Percentiles rank a stretch among this genome's conserved stretches.
Conservation (phyloP, 2,888 invertebrate genomes). For the Cataglyphis livida region DNA sequence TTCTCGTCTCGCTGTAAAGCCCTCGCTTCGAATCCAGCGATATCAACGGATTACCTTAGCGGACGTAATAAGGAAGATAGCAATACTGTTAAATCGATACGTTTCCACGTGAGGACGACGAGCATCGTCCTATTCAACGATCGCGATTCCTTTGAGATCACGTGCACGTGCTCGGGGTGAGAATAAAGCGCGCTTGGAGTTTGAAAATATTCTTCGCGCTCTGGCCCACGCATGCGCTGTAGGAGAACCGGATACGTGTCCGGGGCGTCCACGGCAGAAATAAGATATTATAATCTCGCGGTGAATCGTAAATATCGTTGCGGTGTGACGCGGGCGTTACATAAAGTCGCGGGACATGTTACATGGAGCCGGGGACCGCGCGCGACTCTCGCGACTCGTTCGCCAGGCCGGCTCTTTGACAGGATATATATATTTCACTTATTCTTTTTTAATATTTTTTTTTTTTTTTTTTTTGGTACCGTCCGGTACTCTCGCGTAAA, state of each 20-base stretch:
- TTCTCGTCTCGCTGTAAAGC: slow-evolving; percentile 1
- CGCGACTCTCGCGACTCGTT: slow-evolving; percentile 29
- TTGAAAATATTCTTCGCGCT: slow-evolving; percentile 67
- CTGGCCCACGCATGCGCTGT: slow-evolving; percentile 72
- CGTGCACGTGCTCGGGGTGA: slow-evolving; percentile 35
- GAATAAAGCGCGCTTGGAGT: slow-evolving; percentile 52
- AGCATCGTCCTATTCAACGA: slow-evolving; percentile 27
- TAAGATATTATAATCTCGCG: slow-evolving; percentile 83
- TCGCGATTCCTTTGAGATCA: slow-evolving; percentile 32
- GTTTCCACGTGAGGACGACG: slow-evolving; percentile 24
- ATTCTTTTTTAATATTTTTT: slow-evolving; percentile 1
- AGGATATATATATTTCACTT: slow-evolving; percentile 24
- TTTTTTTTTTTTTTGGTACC: slow-evolving; percentile 41
- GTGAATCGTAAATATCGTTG: slow-evolving; percentile 80
- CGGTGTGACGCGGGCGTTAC: slow-evolving; percentile 80
- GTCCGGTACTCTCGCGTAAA: slow-evolving; percentile 64
- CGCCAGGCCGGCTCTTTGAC: slow-evolving; percentile 18
- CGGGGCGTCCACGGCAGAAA: slow-evolving; percentile 74
- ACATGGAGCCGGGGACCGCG: slow-evolving; percentile 67
- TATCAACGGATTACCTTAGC: slow-evolving; percentile 57
- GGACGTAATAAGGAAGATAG: slow-evolving; percentile 80
- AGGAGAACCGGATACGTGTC: slow-evolving; percentile 78
- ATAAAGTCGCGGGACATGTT: slow-evolving; percentile 82
- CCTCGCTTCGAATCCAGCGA: slow-evolving; percentile 31
- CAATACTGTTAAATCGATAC: slow-evolving; percentile 62